Evolutionary conservation across 2,797 vertebrate species (phyloP), one percentile per base, ranked within the genome.

Genomic region (Tadarida brasiliensis): DNA sequence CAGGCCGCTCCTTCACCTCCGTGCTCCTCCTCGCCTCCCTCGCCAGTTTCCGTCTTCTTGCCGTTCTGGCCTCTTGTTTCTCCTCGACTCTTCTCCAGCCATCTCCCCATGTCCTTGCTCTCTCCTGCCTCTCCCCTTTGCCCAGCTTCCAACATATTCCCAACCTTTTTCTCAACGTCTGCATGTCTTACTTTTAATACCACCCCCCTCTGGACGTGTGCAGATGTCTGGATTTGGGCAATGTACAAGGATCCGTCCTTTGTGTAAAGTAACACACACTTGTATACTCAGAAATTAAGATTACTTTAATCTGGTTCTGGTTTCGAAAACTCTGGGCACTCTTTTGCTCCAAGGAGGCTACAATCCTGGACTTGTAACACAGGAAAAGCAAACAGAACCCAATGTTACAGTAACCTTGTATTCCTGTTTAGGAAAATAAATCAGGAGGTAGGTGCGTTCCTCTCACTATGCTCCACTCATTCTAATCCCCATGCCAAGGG

Each of bases 251-350:
- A 0, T 11, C 5, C 11, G 5, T 71, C 35, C 30, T 71, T 65
- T 67, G 39, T 33, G 17, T 59, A 47, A 54, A 85, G n/a, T 20
- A 49, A 15, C 26, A 44, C 28, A 30, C 35, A n/a, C 11, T 44
- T 16, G 51, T 6, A 71, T 30, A 26, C 67, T 94, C 57, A 33
- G 35, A 95, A 90, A 94, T 30, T 59, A 59, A 84, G 20, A 19
- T 74, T 11, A n/a, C 6, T 81, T 88, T 78, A 28, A 59, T 59
- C n/a, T 33, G 70, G 71, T n/a, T 70, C 80, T 71, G 28, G 12
- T 59, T 63, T 81, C 57, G 57, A 76, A 91, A 85, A 94, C 15
- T 35, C 3, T 33, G 3, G 47, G 80, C 67, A 30, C 56, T 44
- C 20, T 91, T 17, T 87, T 71, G 33, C 20, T 59, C 33, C 33